phyloP scores from a whole-genome alignment of 1,140 invertebrate genomes.

The Galendromus occidentalis region DNA sequence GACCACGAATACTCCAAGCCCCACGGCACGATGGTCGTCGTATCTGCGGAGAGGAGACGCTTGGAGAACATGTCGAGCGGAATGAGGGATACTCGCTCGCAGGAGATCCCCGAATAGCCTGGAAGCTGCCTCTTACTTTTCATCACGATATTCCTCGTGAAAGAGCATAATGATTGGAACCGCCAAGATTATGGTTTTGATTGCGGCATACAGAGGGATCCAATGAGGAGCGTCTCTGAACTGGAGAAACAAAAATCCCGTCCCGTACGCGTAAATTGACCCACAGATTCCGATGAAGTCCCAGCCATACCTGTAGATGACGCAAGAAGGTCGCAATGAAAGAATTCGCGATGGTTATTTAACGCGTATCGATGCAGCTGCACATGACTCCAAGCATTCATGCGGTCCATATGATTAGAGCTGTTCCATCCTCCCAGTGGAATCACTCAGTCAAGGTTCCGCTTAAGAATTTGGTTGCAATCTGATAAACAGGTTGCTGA shows the following conservation, averaged over 20 bases:
- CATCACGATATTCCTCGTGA: neutral
- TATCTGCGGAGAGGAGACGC: neutral
- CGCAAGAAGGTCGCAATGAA: no score
- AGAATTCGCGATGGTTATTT: no score
- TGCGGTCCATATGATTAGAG: no score
- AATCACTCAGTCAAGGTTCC: no score
- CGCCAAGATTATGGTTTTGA: neutral
- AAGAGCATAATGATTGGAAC: neutral
- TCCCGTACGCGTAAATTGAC: neutral
- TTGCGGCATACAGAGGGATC: neutral
- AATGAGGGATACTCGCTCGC: no score
- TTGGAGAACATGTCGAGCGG: no score
- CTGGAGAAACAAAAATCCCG: slow-evolving; percentile 4
- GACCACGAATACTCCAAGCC: neutral
- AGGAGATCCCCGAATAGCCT: no score
- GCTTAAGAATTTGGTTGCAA: no score
- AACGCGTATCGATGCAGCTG: no score
- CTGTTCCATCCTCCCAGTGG: no score
- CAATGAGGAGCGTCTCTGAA: neutral
- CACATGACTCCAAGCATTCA: no score
- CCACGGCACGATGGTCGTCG: neutral
- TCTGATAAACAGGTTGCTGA: no score
- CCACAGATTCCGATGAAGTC: neutral
- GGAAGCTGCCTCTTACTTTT: neutral
- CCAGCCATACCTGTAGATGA: slow-evolving; percentile 2